Percentiles rank a stretch among this genome's conserved stretches.
Conservation (phyloP, 2,113 vertebrate genomes). For the Muscicapa adusta region DNA sequence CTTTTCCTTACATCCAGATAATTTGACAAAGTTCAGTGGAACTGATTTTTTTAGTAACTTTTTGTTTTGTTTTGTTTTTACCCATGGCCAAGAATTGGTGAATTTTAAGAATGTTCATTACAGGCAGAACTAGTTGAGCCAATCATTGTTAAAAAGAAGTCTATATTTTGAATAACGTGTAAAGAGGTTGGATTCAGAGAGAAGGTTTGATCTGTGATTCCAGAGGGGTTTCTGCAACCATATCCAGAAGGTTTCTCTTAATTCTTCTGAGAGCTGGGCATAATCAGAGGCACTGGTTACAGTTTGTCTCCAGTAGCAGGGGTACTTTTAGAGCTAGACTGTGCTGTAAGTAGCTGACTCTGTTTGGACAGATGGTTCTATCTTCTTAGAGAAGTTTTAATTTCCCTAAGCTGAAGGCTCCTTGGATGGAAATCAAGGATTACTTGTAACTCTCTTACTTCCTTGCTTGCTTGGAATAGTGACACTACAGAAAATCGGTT, state of each 20-base stretch:
- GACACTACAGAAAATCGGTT: slow-evolving; percentile 26
- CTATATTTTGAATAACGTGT: background rate
- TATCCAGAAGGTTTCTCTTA: background rate
- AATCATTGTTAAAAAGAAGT: background rate
- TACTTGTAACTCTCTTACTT: slow-evolving; percentile 19
- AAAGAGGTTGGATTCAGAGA: background rate
- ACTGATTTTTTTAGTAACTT: background rate
- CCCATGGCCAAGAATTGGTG: background rate
- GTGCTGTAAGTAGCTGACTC: background rate
- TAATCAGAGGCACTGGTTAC: background rate
- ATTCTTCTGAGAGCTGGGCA: background rate
- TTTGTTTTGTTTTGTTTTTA: background rate
- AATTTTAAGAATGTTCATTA: background rate
- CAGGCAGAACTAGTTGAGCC: background rate
- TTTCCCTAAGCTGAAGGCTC: slow-evolving; percentile 27
- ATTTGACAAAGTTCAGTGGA: background rate
- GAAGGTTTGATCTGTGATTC: background rate
- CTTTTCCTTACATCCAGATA: background rate
- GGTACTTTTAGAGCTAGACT: background rate
- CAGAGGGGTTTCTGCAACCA: background rate
- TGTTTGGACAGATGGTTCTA: slow-evolving; percentile 48
- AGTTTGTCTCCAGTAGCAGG: background rate
- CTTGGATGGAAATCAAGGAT: slow-evolving; percentile 51
- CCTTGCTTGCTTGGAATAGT: slow-evolving; percentile 22
- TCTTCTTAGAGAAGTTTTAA: slow-evolving; percentile 43